These are phyloP conservation scores for Semnornis frantzii DNA, from an alignment of 2,113 vertebrate genomes.

Conservation along the genomic window DNA sequence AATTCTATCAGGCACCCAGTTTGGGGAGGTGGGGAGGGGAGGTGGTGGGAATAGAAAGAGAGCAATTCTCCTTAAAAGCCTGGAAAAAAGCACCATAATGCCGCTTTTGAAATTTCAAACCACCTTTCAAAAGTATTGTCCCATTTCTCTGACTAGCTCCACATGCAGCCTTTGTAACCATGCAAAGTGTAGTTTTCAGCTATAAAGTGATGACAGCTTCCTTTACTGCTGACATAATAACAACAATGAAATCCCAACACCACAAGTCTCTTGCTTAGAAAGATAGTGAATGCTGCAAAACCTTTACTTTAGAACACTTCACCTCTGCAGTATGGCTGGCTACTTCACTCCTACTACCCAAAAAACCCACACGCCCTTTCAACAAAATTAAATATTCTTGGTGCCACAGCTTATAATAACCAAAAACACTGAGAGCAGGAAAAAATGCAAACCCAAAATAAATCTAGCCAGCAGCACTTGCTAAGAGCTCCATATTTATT, in stretches of 20 bases:
- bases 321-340: not conserved
- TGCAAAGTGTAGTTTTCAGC: not conserved
- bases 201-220: not conserved
- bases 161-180: not conserved
- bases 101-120: not conserved
- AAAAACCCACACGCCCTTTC: not conserved
- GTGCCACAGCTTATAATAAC: not conserved
- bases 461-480: not conserved
- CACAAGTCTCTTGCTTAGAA: not conserved
- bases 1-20: not conserved
- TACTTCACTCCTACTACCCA: not conserved
- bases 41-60: not conserved
- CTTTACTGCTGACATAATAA: not conserved
- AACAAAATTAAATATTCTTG: slow-evolving; percentile 18
- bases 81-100: not conserved
- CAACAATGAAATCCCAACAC: not conserved
- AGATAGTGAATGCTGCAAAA: not conserved
- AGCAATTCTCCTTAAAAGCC: not conserved
- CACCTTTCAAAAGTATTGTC: not conserved
- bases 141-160: not conserved
- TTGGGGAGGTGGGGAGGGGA: not conserved
- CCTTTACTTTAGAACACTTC: not conserved
- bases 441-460: not conserved
- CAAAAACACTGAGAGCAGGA: not conserved
- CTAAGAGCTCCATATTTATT: slow-evolving; percentile 1